Evolutionary conservation across 2,113 vertebrate genomes (phyloP), one percentile per base, ranked within the genome.

Genomic region (Pteronura brasiliensis): DNA sequence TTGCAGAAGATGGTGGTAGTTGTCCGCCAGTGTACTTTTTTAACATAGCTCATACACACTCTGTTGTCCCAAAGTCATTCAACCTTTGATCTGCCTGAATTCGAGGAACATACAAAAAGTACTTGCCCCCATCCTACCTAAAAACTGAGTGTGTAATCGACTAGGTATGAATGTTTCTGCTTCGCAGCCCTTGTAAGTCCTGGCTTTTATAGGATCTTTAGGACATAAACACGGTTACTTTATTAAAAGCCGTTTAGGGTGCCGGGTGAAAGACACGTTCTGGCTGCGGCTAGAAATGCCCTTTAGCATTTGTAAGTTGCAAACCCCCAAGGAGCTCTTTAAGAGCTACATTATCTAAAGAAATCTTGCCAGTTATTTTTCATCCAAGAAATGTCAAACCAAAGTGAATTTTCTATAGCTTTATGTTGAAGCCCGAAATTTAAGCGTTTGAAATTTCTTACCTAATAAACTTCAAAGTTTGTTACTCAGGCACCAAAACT

Each of bases 81-180:
- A 57, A 71, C 61, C 93, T 98, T 86, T 55, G 84, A 82, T 96
- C 65, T 44, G 90, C 91, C 59, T 57, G 86, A 95, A 94, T 90
- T 86, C 77, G 57, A 74, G 90, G 77, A 74, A 71, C 52, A 74
- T 36, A 11, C 9, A 29, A 69, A 89, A 95, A 29, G 65, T 65
- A 4, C n/a, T 95, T 93, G 88, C 94, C 21, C 20, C 25, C 6
- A 7, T 85, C 25, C 49, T 29, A 25, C 47, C 4, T 8, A 83
- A 77, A 61, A 72, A 39, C 52, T 29, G 12, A 44, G 63, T 31
- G 42, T 82, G 86, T 42, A 47, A 55, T 42, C 13, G 2, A 71
- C 69, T 34, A 74, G n/a, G 72, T 63, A 11, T 61, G 93, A 29
- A 39, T 39, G 29, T 85, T 59, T 79, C 80, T 88, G 81, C 49